Percentiles rank a stretch among this genome's conserved stretches.
phyloP scores from a whole-genome alignment of 2,888 invertebrate genomes.

The Idaea biselata region DNA sequence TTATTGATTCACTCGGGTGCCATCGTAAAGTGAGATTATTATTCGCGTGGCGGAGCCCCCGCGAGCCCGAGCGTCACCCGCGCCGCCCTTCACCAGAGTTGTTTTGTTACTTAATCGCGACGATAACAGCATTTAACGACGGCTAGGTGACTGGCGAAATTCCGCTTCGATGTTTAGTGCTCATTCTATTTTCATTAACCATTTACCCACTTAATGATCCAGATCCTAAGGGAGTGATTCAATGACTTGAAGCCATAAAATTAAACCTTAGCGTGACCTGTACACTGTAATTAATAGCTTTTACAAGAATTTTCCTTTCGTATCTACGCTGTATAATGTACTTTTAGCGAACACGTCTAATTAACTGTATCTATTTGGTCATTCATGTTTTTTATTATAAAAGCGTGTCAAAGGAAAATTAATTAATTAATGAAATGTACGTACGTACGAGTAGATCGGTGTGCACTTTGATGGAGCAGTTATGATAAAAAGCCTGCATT shows the following conservation, averaged over 20 bases:
- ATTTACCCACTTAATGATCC: slow-evolving; percentile 80
- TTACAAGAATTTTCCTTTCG: slow-evolving; percentile 37
- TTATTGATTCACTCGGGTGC: slow-evolving; percentile 81
- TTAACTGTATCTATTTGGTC: neutral
- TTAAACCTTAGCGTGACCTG: slow-evolving; percentile 74
- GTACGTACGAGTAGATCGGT: slow-evolving; percentile 6
- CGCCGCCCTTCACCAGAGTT: slow-evolving; percentile 60
- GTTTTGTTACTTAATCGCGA: slow-evolving; percentile 80
- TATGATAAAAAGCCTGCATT: slow-evolving; percentile 18
- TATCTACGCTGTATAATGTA: slow-evolving; percentile 5
- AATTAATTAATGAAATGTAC: slow-evolving; percentile 14
- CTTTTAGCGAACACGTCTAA: neutral
- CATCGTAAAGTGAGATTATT: slow-evolving; percentile 81
- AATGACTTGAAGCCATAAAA: slow-evolving; percentile 73
- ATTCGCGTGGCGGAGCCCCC: slow-evolving; percentile 68
- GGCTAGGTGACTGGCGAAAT: slow-evolving; percentile 80
- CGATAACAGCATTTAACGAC: slow-evolving; percentile 80
- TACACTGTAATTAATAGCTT: slow-evolving; percentile 53
- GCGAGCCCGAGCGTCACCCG: slow-evolving; percentile 37
- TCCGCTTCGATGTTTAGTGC: slow-evolving; percentile 80
- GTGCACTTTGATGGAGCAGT: neutral
- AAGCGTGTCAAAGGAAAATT: neutral
- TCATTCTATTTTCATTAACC: slow-evolving; percentile 81
- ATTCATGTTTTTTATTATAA: slow-evolving; percentile 1
- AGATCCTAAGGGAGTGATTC: slow-evolving; percentile 75